These are phyloP conservation scores for Leptogaster cylindrica DNA, from an alignment of 2,888 invertebrate genomes.

Conservation along the genomic window DNA sequence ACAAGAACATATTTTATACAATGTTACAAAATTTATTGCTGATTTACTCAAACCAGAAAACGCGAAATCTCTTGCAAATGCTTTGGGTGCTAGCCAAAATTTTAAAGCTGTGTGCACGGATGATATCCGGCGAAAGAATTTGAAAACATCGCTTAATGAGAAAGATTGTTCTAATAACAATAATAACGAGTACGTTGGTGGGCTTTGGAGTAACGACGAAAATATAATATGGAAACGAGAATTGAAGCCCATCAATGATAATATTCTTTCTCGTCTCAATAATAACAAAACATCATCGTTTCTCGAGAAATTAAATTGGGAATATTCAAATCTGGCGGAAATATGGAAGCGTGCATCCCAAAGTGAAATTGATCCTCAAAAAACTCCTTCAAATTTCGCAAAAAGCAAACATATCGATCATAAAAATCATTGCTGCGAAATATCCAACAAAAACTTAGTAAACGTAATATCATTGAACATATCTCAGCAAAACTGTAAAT, in stretches of 20 bases:
- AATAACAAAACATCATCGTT: conserved; percentile 40
- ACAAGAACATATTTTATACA: conserved; percentile 51
- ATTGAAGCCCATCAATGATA: conserved; percentile 50
- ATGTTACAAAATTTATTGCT: conserved; percentile 55
- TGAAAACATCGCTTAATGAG: not conserved
- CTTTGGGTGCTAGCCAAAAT: conserved; percentile 45
- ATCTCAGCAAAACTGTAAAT: conserved; percentile 32
- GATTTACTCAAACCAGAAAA: conserved; percentile 55
- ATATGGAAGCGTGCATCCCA: conserved; percentile 51
- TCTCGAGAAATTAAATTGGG: conserved; percentile 52
- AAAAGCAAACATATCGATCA: conserved; percentile 38
- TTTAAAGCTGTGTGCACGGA: not conserved
- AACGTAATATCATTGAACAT: conserved; percentile 46
- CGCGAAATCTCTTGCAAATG: conserved; percentile 51
- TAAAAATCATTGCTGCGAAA: conserved; percentile 37
- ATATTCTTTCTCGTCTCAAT: conserved; percentile 19
- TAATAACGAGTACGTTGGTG: conserved; percentile 48
- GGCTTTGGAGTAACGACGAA: conserved; percentile 50
- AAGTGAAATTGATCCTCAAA: conserved; percentile 39
- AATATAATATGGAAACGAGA: conserved; percentile 50
- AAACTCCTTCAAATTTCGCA: not conserved
- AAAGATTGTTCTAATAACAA: conserved; percentile 35
- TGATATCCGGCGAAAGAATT: not conserved
- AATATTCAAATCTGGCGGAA: conserved; percentile 54
- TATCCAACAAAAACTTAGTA: conserved; percentile 48